Conservation (phyloP, 92 coral and sea anemone genomes). For the Ricordea florida region DNA sequence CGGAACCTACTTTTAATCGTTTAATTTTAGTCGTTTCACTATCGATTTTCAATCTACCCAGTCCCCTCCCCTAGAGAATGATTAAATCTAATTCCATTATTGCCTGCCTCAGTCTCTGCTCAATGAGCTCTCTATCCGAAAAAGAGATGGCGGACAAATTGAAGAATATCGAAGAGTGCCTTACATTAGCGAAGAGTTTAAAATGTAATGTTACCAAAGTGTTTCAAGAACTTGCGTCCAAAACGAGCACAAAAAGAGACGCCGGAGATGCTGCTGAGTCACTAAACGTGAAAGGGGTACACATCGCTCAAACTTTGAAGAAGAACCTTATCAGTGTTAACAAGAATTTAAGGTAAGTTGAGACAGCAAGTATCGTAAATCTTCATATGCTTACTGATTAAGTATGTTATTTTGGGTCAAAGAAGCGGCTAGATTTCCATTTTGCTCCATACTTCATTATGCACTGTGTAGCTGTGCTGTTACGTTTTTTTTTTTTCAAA, state of each 20-base stretch:
- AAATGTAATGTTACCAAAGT: constrained; percentile 71
- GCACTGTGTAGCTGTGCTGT: no score
- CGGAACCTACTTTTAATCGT: no score
- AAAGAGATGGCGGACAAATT: constrained; percentile 82
- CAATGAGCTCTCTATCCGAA: no score
- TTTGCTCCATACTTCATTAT: no score
- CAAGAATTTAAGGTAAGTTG: constrained; percentile 72
- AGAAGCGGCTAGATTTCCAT: no score
- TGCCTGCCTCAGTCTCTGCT: no score
- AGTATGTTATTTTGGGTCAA: neutral
- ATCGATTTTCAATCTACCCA: no score
- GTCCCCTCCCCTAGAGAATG: no score
- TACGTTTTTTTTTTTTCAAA: no score
- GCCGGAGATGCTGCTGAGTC: constrained; percentile 34
- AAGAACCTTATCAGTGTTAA: constrained; percentile 71
- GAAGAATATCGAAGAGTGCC: constrained; percentile 45
- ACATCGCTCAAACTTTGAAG: constrained; percentile 49
- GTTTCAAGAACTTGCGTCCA: constrained; percentile 68
- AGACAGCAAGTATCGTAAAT: neutral
- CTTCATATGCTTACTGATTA: neutral
- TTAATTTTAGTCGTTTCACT: no score
- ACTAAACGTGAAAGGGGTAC: constrained; percentile 31
- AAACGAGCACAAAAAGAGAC: constrained; percentile 33
- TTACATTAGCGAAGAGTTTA: constrained; percentile 60
- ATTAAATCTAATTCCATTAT: no score